Percentiles rank a stretch among this genome's conserved stretches.
Evolutionary conservation across 2,797 vertebrate genomes (phyloP).

Genomic region (Sylvilagus floridanus): DNA sequence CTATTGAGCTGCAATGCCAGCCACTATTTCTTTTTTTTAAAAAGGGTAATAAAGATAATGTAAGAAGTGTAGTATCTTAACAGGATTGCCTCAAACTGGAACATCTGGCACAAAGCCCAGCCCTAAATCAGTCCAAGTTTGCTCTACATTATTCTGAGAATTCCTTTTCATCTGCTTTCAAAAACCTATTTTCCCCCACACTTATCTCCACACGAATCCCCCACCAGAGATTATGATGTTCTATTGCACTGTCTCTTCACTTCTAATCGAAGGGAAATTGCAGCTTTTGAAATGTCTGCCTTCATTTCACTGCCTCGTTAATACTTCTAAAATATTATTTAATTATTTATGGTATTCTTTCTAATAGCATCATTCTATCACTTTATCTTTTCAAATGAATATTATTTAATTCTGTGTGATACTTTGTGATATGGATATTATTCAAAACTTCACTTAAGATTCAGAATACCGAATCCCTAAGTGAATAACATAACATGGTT

Average conservation of each 20-base stretch:
- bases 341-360: slow-evolving; percentile 37
- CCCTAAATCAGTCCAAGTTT: slow-evolving; percentile 11
- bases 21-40: background rate
- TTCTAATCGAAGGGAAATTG: background rate
- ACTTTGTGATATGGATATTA: slow-evolving; percentile 39
- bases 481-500: background rate
- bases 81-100: background rate
- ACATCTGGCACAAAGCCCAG: background rate
- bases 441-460: slow-evolving; percentile 33
- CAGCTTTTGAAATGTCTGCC: slow-evolving; percentile 33
- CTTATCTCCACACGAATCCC: background rate
- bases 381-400: slow-evolving; percentile 28
- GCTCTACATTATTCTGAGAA: background rate
- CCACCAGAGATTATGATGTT: background rate
- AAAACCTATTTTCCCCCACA: background rate
- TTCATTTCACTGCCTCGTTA: slow-evolving; percentile 44
- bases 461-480: slow-evolving; percentile 5
- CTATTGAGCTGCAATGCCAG: no score
- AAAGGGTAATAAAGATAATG: background rate
- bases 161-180: background rate
- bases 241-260: background rate
- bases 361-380: slow-evolving; percentile 7
- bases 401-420: slow-evolving; percentile 25
- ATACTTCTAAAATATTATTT: slow-evolving; percentile 17
- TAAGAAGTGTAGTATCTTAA: background rate